These are phyloP conservation scores for Monodelphis domestica DNA, from an alignment of 2,797 vertebrate genomes.

Conservation along the genomic window DNA sequence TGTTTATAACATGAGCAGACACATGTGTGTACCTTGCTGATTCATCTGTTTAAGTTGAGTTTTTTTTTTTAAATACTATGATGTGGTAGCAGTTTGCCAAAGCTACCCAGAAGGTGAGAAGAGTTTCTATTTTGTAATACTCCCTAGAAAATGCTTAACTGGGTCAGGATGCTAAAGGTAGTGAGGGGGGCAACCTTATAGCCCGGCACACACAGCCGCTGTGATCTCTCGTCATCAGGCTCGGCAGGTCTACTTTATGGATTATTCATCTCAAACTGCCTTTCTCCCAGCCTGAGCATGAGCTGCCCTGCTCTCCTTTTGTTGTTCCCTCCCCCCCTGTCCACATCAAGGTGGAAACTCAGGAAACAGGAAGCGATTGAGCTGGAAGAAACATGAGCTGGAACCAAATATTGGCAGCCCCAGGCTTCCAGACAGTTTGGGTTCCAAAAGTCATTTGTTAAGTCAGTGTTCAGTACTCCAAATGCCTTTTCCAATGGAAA, in stretches of 20 bases:
- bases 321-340: neutral
- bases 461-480: neutral
- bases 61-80: neutral
- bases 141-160: neutral
- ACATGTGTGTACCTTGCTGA: slow-evolving; percentile 18
- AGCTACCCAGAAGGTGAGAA: neutral
- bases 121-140: neutral
- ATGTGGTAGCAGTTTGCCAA: neutral
- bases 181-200: neutral
- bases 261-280: neutral
- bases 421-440: neutral
- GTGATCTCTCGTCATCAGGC: neutral
- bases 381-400: neutral
- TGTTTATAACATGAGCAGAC: slow-evolving; percentile 56
- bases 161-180: neutral
- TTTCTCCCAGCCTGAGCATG: neutral
- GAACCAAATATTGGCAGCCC: neutral
- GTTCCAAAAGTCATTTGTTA: neutral
- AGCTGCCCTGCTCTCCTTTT: neutral
- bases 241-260: neutral
- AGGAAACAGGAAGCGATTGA: neutral
- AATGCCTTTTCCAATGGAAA: neutral
- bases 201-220: neutral
- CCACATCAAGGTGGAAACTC: neutral
- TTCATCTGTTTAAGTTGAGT: neutral